Evolutionary conservation across 2,888 invertebrate genomes (phyloP).

Genomic region (Myathropa florea): DNA sequence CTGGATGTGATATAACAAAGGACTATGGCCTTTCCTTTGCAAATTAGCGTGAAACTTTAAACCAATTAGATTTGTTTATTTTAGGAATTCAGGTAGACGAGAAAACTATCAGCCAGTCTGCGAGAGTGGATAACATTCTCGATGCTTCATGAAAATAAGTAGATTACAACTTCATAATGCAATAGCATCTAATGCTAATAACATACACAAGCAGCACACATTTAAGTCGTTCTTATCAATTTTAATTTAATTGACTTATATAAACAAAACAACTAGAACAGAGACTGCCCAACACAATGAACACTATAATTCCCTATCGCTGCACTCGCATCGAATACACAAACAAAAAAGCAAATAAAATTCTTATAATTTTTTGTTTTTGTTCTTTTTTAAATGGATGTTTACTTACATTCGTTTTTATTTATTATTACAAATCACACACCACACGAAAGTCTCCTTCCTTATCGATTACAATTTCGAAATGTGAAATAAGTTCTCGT

Average conservation of each 20-base stretch:
- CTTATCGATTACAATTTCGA: slow-evolving; percentile 45
- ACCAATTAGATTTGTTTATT: neutral
- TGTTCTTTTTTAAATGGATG: slow-evolving; percentile 13
- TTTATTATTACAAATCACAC: slow-evolving; percentile 26
- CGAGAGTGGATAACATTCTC: neutral
- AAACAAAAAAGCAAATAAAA: slow-evolving; percentile 9
- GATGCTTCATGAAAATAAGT: neutral
- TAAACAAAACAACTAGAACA: slow-evolving; percentile 62
- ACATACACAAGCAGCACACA: slow-evolving; percentile 23
- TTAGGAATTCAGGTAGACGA: neutral
- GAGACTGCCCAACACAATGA: slow-evolving; percentile 10
- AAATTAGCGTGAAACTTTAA: neutral
- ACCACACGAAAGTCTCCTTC: slow-evolving; percentile 2
- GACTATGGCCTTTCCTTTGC: neutral
- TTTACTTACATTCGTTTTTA: slow-evolving; percentile 55
- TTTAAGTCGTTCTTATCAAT: slow-evolving; percentile 56
- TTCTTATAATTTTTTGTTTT: neutral
- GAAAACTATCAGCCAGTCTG: neutral
- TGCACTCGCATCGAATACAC: neutral
- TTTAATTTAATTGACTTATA: slow-evolving; percentile 61
- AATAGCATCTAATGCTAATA: slow-evolving; percentile 6
- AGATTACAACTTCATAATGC: slow-evolving; percentile 28
- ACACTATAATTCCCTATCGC: slow-evolving; percentile 4
- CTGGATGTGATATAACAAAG: neutral
- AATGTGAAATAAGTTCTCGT: slow-evolving; percentile 8